These are phyloP conservation scores for Mormoops blainvillei DNA, from an alignment of 2,113 vertebrate species.

Conservation along the genomic window DNA sequence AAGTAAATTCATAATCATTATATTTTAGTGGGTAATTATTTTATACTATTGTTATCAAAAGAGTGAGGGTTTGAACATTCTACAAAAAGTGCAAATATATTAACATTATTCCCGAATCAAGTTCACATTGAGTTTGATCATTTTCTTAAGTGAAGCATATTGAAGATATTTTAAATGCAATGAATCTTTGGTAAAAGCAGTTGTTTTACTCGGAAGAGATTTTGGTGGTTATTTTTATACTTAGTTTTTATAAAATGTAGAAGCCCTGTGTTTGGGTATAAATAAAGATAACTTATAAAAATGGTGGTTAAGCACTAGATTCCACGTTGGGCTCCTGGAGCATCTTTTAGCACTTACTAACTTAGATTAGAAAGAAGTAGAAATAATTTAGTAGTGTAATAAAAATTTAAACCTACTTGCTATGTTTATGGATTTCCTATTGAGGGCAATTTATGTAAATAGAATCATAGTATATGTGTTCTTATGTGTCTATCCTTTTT, in stretches of 20 bases:
- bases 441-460: neutral
- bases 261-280: neutral
- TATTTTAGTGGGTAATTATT: neutral
- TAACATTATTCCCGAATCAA: neutral
- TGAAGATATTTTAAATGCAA: neutral
- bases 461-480: neutral
- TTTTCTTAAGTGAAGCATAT: neutral
- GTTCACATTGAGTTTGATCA: neutral
- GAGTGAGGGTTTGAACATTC: neutral
- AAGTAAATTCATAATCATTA: neutral
- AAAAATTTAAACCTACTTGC: neutral
- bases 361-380: neutral
- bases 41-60: neutral
- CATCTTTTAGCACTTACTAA: neutral
- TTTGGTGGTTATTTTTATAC: slow-evolving; percentile 9
- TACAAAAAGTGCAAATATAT: neutral
- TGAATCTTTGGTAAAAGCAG: neutral
- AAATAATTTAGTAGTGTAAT: neutral
- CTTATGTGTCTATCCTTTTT: neutral
- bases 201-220: neutral
- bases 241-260: neutral
- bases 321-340: neutral
- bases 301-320: neutral
- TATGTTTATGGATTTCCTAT: neutral
- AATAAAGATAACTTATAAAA: neutral